These are phyloP conservation scores for Amphipyra tragopoginis DNA, from an alignment of 2,888 invertebrate genomes.

Conservation along the genomic window DNA sequence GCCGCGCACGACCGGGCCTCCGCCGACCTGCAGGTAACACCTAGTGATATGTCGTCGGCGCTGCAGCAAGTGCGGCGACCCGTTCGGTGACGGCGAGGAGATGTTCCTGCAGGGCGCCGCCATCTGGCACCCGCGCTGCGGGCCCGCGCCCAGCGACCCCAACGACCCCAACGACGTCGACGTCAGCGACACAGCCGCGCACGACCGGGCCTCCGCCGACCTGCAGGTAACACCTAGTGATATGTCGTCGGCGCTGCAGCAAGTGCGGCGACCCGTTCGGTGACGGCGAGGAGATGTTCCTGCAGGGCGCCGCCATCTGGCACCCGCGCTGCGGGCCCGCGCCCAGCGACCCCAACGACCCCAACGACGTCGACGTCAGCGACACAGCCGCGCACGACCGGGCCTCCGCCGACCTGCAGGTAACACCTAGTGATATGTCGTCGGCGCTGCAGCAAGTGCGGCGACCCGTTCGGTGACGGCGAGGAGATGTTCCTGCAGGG, in stretches of 20 bases:
- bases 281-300: conserved; percentile 99
- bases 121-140: conserved; percentile 98
- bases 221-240: conserved; percentile 95
- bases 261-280: conserved; percentile 99
- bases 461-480: conserved; percentile 99
- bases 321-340: conserved; percentile 98
- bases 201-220: conserved; percentile 94
- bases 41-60: no score
- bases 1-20: conserved; percentile 92
- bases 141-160: conserved; percentile 95
- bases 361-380: conserved; percentile 92
- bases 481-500: conserved; percentile 98
- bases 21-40: conserved; percentile 95
- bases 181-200: conserved; percentile 88
- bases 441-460: conserved; percentile 98
- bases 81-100: conserved; percentile 99
- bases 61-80: conserved; percentile 98
- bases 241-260: conserved; percentile 97
- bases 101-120: conserved; percentile 98
- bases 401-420: conserved; percentile 96
- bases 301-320: conserved; percentile 98
- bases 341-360: conserved; percentile 90
- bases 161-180: conserved; percentile 81
- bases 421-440: no score
- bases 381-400: conserved; percentile 88